These are phyloP conservation scores for Erannis defoliaria DNA, from an alignment of 2,888 invertebrate genomes.

Conservation along the genomic window DNA sequence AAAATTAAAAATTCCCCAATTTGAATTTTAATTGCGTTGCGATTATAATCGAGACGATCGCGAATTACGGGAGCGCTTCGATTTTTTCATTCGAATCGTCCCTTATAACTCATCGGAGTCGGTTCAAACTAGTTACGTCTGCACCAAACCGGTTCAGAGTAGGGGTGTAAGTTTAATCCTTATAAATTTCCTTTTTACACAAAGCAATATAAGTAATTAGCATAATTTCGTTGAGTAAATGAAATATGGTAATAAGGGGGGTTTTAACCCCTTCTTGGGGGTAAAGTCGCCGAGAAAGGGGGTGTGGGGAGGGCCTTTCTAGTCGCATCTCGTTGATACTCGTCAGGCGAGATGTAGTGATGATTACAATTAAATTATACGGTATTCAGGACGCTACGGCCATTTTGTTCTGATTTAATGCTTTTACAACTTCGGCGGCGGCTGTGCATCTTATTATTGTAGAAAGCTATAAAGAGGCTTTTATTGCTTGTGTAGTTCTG, in stretches of 20 bases:
- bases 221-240: slow-evolving; percentile 87
- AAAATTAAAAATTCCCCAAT: slow-evolving; percentile 85
- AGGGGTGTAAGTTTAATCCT: slow-evolving; percentile 84
- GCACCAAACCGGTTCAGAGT: slow-evolving; percentile 62
- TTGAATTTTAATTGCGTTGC: slow-evolving; percentile 85
- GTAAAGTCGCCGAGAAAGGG: slow-evolving; percentile 61
- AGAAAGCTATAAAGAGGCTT: slow-evolving; percentile 31
- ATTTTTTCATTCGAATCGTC: slow-evolving; percentile 73
- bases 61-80: slow-evolving; percentile 75
- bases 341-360: slow-evolving; percentile 84
- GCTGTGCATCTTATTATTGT: slow-evolving; percentile 47
- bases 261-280: slow-evolving; percentile 76
- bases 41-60: slow-evolving; percentile 82
- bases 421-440: slow-evolving; percentile 51
- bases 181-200: slow-evolving; percentile 87
- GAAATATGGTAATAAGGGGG: slow-evolving; percentile 87
- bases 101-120: slow-evolving; percentile 52
- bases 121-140: slow-evolving; percentile 63
- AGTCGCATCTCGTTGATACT: slow-evolving; percentile 84
- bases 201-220: slow-evolving; percentile 87
- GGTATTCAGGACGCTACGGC: slow-evolving; percentile 68
- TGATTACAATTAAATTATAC: slow-evolving; percentile 85
- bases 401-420: slow-evolving; percentile 81
- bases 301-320: slow-evolving; percentile 66
- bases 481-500: slow-evolving; percentile 21